phyloP scores from a whole-genome alignment of 2,113 vertebrate species.

The Nipponia nippon region DNA sequence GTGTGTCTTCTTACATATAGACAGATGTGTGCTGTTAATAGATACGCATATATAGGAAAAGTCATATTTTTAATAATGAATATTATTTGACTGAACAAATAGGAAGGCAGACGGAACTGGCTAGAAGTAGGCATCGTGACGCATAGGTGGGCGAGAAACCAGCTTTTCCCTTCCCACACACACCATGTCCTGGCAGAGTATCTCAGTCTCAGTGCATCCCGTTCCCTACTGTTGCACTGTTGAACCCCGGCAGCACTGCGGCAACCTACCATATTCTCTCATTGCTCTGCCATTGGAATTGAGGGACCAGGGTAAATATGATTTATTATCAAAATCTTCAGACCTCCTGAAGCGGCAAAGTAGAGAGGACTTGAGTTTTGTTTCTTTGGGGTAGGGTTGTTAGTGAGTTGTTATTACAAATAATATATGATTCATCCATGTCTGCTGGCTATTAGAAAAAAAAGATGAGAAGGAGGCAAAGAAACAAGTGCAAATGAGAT shows the following conservation, averaged over 20 bases:
- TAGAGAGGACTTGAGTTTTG: neutral
- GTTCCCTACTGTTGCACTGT: neutral
- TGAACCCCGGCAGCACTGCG: neutral
- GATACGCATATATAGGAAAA: neutral
- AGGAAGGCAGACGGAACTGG: constrained; percentile 36
- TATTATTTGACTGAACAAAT: neutral
- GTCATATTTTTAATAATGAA: neutral
- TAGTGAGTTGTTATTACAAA: neutral
- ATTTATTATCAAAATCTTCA: neutral
- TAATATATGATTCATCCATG: neutral
- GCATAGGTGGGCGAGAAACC: constrained; percentile 35
- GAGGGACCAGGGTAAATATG: neutral
- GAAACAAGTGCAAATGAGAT: neutral
- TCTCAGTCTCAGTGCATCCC: neutral
- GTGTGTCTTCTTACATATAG: neutral
- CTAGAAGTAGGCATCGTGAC: neutral
- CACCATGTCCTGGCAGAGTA: neutral
- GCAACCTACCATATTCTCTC: neutral
- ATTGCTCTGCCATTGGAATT: neutral
- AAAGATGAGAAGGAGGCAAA: neutral
- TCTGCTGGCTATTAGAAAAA: neutral
- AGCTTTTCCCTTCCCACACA: constrained; percentile 48
- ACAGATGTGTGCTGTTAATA: neutral
- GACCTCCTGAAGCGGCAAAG: neutral
- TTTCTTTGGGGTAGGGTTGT: neutral